Evolutionary conservation across 1,140 invertebrate genomes (phyloP), one percentile per base, ranked within the genome.

Genomic region (Piezodorus guildinii): DNA sequence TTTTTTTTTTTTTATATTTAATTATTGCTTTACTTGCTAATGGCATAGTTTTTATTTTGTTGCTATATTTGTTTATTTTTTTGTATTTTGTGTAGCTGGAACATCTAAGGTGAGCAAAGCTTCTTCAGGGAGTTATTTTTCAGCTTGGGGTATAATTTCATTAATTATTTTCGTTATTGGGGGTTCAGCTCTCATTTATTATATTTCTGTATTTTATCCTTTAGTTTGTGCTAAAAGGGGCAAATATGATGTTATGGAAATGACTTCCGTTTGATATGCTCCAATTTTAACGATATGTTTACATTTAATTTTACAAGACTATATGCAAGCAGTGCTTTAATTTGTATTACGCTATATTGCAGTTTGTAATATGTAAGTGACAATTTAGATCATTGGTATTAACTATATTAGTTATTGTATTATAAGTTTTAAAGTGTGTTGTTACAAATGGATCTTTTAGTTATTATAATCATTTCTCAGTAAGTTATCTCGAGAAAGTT

Each of bases 201-300:
- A 66, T 30, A n/a, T 62, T 5, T 51, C 45, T n/a, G 21, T 66
- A 56, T 66, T 66, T 30, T 66, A 66, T 56, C 65, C 65, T 9
- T 23, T 66, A 25, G 46, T 66, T 12, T 66, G 65, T 54, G 62
- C 61, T 15, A 49, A 66, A 60, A 39, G 62, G 34, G 65, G 65
- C 25, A 66, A 66, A 25, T 66, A 66, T 56, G 65, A 66, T 54
- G 62, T 66, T 19, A 66, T 66, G 65, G 65, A 66, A 63, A 62
- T 63, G 52, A 54, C 65, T n/a, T 25, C 61, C 44, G 65, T 66
- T n/a, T 66, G 45, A 66, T 3, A 4, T 49, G 25, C 21, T 56
- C 45, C 46, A 19, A 12, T 21, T 49, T 21, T 49, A 12, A 5
- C 12, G 8, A 1, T 49, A 21, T n/a, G 6, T 19, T 49, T 49